These are phyloP conservation scores for Chionoecetes opilio DNA, from an alignment of 1,140 invertebrate genomes.

Conservation along the genomic window DNA sequence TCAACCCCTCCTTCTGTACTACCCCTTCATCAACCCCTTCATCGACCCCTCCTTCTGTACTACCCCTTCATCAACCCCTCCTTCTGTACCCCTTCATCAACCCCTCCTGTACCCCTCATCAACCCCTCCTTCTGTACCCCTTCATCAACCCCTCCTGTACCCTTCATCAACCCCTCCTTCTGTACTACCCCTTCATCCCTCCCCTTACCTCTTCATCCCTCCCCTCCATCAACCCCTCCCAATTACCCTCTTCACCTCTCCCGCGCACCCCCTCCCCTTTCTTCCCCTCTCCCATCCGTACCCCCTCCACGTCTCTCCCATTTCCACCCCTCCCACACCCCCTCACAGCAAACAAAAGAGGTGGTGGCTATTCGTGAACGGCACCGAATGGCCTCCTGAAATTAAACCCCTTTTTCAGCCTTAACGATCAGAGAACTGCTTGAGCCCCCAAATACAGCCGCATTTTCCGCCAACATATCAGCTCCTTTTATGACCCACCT, in stretches of 20 bases:
- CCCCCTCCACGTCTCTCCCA: not conserved
- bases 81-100: not conserved
- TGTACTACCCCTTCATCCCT: too few relatives aligned
- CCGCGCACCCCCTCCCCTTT: not conserved
- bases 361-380: not conserved
- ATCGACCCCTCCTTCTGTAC: not conserved
- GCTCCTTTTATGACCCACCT: not conserved
- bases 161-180: not conserved
- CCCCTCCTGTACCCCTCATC: not conserved
- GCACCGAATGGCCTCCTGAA: constrained; percentile 2
- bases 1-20: not conserved
- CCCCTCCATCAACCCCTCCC: not conserved
- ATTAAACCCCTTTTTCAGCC: constrained; percentile 2
- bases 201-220: not conserved
- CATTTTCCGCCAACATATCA: constrained; percentile 9
- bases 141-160: not conserved
- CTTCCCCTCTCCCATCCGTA: not conserved
- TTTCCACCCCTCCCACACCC: not conserved
- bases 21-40: not conserved
- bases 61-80: too few relatives aligned
- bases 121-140: not conserved
- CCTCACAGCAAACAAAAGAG: not conserved
- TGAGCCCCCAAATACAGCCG: not conserved
- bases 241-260: not conserved
- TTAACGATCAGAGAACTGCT: constrained; percentile 12